Conservation (phyloP, 2,888 invertebrate genomes). For the Pyrrhia umbra region DNA sequence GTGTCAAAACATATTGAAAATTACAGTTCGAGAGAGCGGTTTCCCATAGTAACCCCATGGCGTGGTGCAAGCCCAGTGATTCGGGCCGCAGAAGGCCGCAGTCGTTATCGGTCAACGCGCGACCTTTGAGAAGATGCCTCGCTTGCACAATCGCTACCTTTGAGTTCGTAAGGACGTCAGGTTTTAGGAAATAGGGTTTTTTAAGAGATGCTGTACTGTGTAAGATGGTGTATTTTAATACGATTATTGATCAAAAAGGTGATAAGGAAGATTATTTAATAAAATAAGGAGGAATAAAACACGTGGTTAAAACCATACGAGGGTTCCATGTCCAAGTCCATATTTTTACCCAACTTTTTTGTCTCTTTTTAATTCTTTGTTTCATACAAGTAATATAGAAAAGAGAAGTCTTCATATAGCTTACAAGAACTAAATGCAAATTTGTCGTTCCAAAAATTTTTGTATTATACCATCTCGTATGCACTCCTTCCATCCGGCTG, state of each 20-base stretch:
- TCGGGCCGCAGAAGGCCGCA: slow-evolving; percentile 82
- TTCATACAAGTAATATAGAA: too few relatives aligned
- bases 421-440: too few relatives aligned
- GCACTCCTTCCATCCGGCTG: slow-evolving; percentile 35
- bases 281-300: too few relatives aligned
- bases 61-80: slow-evolving; percentile 77
- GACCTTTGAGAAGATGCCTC: slow-evolving; percentile 86
- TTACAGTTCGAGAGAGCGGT: slow-evolving; percentile 40
- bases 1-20: slow-evolving; percentile 42
- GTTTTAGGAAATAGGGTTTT: slow-evolving; percentile 39
- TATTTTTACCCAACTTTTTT: too few relatives aligned
- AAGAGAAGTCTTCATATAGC: not conserved
- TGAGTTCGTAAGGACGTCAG: slow-evolving; percentile 43
- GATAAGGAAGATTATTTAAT: too few relatives aligned
- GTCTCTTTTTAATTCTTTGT: too few relatives aligned
- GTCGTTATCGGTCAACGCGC: slow-evolving; percentile 87
- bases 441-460: not conserved
- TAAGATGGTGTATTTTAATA: not conserved
- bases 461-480: slow-evolving; percentile 15
- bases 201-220: not conserved
- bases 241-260: not conserved
- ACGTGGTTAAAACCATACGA: too few relatives aligned
- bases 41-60: slow-evolving; percentile 67
- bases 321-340: too few relatives aligned
- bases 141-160: slow-evolving; percentile 63